Evolutionary conservation across 2,888 invertebrate genomes (phyloP), one percentile per base, ranked within the genome.

Genomic region (Ophonus ardosiacus): DNA sequence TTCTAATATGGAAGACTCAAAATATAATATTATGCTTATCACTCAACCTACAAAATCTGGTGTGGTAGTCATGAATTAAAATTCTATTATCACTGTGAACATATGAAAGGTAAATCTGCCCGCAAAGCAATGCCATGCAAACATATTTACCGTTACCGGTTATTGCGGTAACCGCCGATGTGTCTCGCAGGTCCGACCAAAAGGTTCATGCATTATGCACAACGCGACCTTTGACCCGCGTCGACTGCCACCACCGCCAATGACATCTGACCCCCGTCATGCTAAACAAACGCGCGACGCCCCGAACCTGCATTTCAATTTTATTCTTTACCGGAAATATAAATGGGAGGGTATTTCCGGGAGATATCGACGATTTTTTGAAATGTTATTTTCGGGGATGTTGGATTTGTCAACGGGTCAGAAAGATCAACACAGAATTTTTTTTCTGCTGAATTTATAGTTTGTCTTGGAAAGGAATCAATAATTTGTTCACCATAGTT

Each of bases 181-280:
- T 24, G 17, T 68, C 68, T 68, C 68, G 68, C 68, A 40, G 38
- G 40, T 38, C 10, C 8, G n/a, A 31, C 31, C 38, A 8, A 15
- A 15, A 8, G 21, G 76, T 51, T 76, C 56, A 76, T 76, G 56
- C 51, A 76, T 76, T 18, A 76, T 76, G 76, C 76, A 76, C 10
- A 4, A 76, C 13, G 10, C 76, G 76, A 76, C 51, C 76, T 76
- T 76, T 76, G 56, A 76, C 51, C 76, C 76, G 51, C 15, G 76
- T 43, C 56, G 76, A 43, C 76, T 74, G 76, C 8, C 76, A 76
- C 15, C 51, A 5, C 17, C 76, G 21, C 21, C 71, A 18, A 17
- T 76, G 43, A 51, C 43, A 56, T 18, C 13, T 76, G 31, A 18
- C 43, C 76, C 51, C 43, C 21, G 76, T 76, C 56, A 76, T 76